Evolutionary conservation across 1,140 invertebrate species (phyloP).

Genomic region (Drosophila bipectinata): DNA sequence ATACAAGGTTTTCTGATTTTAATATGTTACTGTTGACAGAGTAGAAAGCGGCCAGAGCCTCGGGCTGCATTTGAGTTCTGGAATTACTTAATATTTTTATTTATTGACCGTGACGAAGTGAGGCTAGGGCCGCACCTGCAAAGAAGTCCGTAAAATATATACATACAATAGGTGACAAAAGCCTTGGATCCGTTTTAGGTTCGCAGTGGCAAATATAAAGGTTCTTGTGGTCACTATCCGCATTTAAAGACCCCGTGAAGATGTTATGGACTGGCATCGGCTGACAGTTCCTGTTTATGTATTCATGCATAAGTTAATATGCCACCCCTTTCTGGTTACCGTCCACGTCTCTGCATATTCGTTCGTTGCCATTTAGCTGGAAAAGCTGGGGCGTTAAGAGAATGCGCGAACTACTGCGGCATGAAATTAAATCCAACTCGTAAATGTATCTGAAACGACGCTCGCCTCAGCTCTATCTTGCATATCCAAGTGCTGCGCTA

Average conservation of each 20-base stretch:
- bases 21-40: background rate
- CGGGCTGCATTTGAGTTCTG: conserved; percentile 25
- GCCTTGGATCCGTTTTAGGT: background rate
- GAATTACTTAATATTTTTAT: conserved; percentile 71
- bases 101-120: conserved; percentile 67
- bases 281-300: conserved; percentile 67
- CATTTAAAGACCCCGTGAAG: conserved; percentile 18
- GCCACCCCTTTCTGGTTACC: background rate
- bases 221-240: conserved; percentile 60
- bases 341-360: background rate
- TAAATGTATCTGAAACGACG: conserved; percentile 39
- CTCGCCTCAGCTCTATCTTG: conserved; percentile 63
- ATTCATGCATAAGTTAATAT: conserved; percentile 77
- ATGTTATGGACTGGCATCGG: conserved; percentile 46
- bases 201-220: conserved; percentile 38
- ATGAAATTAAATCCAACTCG: conserved; percentile 83
- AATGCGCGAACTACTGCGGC: conserved; percentile 83
- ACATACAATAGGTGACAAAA: conserved; percentile 61
- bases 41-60: conserved; percentile 9
- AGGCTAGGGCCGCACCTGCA: conserved; percentile 51
- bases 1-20: background rate
- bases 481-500: conserved; percentile 70
- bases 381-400: conserved; percentile 72
- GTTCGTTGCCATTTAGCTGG: conserved; percentile 61
- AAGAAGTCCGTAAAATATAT: background rate